Conservation (phyloP, 2,888 invertebrate genomes). For the Phyto melanocephala region DNA sequence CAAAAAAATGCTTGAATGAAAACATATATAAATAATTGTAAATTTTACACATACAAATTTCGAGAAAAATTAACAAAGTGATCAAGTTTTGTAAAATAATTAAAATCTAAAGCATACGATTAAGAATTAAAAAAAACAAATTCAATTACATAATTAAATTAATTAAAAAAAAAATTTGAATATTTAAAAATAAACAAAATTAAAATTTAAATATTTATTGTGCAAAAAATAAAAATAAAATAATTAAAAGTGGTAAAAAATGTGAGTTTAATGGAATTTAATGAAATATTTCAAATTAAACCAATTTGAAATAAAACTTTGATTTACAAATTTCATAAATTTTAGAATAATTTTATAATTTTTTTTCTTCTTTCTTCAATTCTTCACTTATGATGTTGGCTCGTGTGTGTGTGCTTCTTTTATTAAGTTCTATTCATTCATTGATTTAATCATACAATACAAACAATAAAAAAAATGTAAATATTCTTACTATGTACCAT, state of each 20-base stretch:
- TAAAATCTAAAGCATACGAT: too few species aligned
- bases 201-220: too few species aligned
- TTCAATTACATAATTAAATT: too few species aligned
- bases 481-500: background rate
- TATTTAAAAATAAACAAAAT: too few species aligned
- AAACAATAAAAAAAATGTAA: background rate
- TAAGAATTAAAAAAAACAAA: too few species aligned
- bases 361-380: slow-evolving; percentile 28
- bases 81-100: too few species aligned
- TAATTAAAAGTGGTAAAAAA: too few species aligned
- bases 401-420: slow-evolving; percentile 6
- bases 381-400: background rate
- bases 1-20: background rate
- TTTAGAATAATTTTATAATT: background rate
- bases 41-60: background rate
- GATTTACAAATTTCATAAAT: background rate
- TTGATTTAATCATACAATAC: slow-evolving; percentile 13
- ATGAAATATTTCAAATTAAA: too few species aligned
- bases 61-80: background rate
- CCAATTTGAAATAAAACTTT: too few species aligned
- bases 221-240: too few species aligned
- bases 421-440: slow-evolving; percentile 14
- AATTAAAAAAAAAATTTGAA: too few species aligned
- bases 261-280: too few species aligned
- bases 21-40: background rate